Evolutionary conservation across 2,888 invertebrate genomes (phyloP).

Genomic region (Osedax frankpressi): DNA sequence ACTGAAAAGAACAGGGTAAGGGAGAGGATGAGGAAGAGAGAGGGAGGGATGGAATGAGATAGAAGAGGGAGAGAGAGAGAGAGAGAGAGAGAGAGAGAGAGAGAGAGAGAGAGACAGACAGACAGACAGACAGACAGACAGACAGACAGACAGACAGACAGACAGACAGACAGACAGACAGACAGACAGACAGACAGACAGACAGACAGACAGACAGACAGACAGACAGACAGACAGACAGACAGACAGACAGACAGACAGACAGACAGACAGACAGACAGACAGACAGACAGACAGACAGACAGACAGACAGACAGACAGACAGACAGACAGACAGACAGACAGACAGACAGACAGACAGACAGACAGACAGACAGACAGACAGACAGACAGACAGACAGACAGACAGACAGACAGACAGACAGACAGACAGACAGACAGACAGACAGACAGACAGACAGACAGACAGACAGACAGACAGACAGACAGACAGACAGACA

Average conservation of each 20-base stretch:
- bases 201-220: background rate
- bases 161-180: background rate
- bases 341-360: background rate
- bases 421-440: background rate
- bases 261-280: background rate
- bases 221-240: background rate
- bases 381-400: background rate
- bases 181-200: background rate
- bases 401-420: background rate
- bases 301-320: background rate
- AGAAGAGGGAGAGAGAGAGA: no score
- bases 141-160: background rate
- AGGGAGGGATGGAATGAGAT: no score
- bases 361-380: background rate
- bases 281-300: background rate
- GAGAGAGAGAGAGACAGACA: background rate
- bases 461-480: background rate
- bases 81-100: background rate
- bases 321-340: background rate
- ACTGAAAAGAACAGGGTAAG: no score
- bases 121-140: background rate
- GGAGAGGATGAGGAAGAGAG: no score
- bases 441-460: background rate
- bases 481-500: background rate
- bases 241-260: conserved; percentile 10